Percentiles rank a stretch among this genome's conserved stretches.
These are phyloP conservation scores for Drosophila helvetica DNA, from an alignment of 2,888 invertebrate species.

Conservation along the genomic window DNA sequence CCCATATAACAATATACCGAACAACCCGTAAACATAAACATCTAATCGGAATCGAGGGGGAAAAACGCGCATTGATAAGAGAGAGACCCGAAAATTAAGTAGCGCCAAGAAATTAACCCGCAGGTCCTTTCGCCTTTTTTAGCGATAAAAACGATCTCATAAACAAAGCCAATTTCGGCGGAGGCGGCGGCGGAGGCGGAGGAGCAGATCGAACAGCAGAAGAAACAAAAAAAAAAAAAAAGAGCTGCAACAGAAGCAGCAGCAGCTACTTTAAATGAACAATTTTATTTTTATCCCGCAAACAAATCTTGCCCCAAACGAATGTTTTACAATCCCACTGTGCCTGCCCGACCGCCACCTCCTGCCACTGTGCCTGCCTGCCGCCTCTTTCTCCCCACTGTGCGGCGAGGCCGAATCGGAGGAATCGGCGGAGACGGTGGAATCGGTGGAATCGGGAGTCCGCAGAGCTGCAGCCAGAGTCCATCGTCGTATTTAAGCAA, in stretches of 20 bases:
- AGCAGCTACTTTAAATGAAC: conserved; percentile 83
- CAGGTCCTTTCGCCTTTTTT: conserved; percentile 61
- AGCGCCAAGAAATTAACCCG: conserved; percentile 80
- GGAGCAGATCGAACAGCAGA: background rate
- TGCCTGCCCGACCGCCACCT: conserved; percentile 10
- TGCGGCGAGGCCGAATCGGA: background rate
- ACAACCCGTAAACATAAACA: conserved; percentile 24
- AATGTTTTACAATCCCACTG: conserved; percentile 79
- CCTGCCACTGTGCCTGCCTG: background rate
- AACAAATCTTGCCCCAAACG: conserved; percentile 80
- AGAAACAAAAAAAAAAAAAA: conserved; percentile 1
- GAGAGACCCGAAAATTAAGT: conserved; percentile 64
- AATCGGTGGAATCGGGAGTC: conserved; percentile 43
- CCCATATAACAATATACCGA: conserved; percentile 31
- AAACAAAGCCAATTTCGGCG: conserved; percentile 71
- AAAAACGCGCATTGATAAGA: conserved; percentile 28
- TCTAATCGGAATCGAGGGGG: conserved; percentile 41
- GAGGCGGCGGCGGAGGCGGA: too few species aligned
- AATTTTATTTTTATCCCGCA: conserved; percentile 83
- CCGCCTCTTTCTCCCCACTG: conserved; percentile 3
- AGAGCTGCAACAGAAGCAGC: conserved; percentile 68
- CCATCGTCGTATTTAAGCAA: conserved; percentile 78
- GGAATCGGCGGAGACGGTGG: too few species aligned
- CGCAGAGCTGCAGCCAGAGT: conserved; percentile 35
- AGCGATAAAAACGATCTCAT: conserved; percentile 77